A percentile compares a stretch with the other conserved stretches of the same genome.
phyloP scores from a whole-genome alignment of 2,888 invertebrate genomes.

The Anthrax anthrax region DNA sequence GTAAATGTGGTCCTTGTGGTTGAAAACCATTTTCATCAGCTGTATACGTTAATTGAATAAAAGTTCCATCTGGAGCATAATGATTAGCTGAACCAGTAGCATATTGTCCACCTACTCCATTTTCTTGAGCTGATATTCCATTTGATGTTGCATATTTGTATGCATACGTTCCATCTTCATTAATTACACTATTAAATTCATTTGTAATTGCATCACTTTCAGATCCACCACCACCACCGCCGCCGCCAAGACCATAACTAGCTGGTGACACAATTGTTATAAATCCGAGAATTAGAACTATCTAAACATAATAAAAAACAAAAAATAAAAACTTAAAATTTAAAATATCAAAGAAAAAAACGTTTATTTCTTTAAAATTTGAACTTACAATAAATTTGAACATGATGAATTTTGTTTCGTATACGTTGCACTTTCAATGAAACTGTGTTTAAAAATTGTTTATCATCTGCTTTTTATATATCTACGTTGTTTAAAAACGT shows the following conservation, averaged over 20 bases:
- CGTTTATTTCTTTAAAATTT: neutral
- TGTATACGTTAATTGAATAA: conserved; percentile 18
- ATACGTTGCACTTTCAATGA: neutral
- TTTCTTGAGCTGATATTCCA: conserved; percentile 43
- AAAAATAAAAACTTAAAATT: neutral
- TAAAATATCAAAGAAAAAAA: neutral
- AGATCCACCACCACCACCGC: neutral
- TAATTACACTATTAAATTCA: conserved; percentile 2
- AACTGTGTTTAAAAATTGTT: neutral
- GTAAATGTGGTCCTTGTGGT: conserved; percentile 22
- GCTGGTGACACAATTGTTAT: neutral
- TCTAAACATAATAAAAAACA: neutral
- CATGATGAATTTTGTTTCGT: neutral
- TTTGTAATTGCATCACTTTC: neutral
- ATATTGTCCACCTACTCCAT: conserved; percentile 39
- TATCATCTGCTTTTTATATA: neutral
- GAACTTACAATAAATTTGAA: neutral
- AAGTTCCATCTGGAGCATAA: conserved; percentile 25
- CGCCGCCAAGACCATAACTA: neutral
- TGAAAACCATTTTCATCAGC: conserved; percentile 27
- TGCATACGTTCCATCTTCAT: conserved; percentile 34
- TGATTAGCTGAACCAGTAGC: conserved; percentile 38
- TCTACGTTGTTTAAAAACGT: no score
- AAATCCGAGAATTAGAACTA: neutral
- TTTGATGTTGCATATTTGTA: conserved; percentile 43